These are phyloP conservation scores for Fistularia tabacaria DNA, from an alignment of 2,797 vertebrate species.

Conservation along the genomic window DNA sequence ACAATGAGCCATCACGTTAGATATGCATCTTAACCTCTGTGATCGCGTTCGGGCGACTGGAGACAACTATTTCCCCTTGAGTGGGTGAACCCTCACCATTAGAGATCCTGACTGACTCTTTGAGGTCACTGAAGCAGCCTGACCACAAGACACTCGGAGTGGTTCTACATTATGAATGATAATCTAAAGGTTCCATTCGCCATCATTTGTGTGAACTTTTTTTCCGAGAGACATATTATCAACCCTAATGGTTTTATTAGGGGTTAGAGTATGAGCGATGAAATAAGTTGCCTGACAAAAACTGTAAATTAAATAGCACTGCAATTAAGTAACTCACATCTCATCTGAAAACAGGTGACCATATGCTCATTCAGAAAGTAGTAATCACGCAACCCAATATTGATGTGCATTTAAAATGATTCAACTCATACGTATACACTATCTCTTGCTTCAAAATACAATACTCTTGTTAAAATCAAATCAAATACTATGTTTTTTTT, in stretches of 20 bases:
- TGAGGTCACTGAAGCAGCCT: conserved; percentile 59
- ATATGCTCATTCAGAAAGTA: too few species aligned
- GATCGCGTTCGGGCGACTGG: conserved; percentile 38
- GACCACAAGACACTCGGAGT: conserved; percentile 19
- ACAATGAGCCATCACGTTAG: conserved; percentile 64
- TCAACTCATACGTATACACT: too few species aligned
- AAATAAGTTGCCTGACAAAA: too few species aligned
- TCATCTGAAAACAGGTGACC: too few species aligned
- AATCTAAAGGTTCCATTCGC: conserved; percentile 26
- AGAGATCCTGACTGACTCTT: conserved; percentile 70
- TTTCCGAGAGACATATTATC: background rate
- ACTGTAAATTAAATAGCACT: too few species aligned
- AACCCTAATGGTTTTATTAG: background rate
- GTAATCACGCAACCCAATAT: too few species aligned
- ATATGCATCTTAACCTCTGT: conserved; percentile 59
- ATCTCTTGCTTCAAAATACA: too few species aligned
- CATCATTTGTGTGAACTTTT: conserved; percentile 7
- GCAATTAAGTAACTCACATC: too few species aligned
- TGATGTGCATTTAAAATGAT: too few species aligned
- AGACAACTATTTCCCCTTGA: conserved; percentile 61
- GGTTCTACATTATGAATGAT: conserved; percentile 40
- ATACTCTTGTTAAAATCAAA: too few species aligned
- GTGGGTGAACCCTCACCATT: conserved; percentile 53
- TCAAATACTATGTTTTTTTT: too few species aligned
- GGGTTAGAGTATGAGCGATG: too few species aligned